Evolutionary conservation across 2,888 invertebrate genomes (phyloP), one percentile per base, ranked within the genome.

Genomic region (Meghimatium bilineatum): DNA sequence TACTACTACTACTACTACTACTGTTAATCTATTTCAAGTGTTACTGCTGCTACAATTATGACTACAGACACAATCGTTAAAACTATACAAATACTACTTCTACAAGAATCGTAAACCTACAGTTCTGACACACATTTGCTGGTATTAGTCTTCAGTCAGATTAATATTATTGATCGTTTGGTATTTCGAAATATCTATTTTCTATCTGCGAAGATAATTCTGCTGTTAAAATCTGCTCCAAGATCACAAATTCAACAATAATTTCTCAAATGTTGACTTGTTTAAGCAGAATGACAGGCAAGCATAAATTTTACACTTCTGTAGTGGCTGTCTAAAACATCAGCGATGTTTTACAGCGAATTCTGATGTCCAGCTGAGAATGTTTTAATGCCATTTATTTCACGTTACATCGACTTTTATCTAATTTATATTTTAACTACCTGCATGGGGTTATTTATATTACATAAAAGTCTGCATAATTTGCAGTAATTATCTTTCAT

Each of bases 1-100:
- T 63, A 63, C 63, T 63, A 29, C 63, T 63, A 63, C 63, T 63
- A 63, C 63, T 63, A n/a, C n/a, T 63, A 63, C 29, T 63, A 29
- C 63, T 63, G 23, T 29, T 63, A 63, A n/a, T 63, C 63, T 63
- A 63, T 29, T 63, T 29, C 63, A 23, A 60, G 5, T 63, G 29
- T 29, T 63, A 63, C 63, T 60, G 23, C 60, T 63, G 23, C 63
- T 63, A 29, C 63, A 29, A 63, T 12, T 63, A 63, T 29, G n/a
- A 63, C 63, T 63, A 63, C 60, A 20, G 23, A 12, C 23, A 60
- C 60, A 20, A 60, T 26, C 23, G 23, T 26, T 60, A 60, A 20
- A 20, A 60, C 60, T 60, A 60, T 60, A 60, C 60, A 20, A 60
- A 5, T 60, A 60, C 63, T 63, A 63, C n/a, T n/a, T 29, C 63